Conservation (phyloP, 2,113 vertebrate species). For the Kryptolebias marmoratus region DNA sequence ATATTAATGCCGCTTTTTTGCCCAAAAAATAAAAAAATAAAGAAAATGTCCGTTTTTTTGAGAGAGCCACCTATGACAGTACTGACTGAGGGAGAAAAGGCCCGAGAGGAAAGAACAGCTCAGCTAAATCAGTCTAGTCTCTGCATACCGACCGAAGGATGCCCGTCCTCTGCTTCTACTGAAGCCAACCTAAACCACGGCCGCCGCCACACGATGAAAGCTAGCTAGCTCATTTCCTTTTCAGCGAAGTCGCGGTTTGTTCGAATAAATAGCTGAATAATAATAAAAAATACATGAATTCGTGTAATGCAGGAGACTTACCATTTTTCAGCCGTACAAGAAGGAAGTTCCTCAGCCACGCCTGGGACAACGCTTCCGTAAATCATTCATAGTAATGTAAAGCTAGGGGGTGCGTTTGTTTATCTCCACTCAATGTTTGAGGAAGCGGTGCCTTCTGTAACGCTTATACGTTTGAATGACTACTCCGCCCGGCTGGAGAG, state of each 20-base stretch:
- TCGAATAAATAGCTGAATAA: slow-evolving; percentile 10
- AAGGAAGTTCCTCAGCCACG: slow-evolving; percentile 83
- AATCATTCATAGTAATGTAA: slow-evolving; percentile 52
- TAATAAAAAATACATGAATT: background rate
- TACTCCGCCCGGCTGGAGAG: slow-evolving; percentile 10
- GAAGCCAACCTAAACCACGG: slow-evolving; percentile 8
- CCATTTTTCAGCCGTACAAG: slow-evolving; percentile 80
- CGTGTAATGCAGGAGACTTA: slow-evolving; percentile 51
- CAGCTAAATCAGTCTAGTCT: slow-evolving; percentile 38
- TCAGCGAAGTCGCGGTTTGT: background rate
- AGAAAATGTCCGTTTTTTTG: background rate
- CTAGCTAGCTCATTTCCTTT: background rate
- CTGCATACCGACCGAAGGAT: slow-evolving; percentile 50
- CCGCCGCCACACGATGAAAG: background rate
- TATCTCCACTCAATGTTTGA: accelerated
- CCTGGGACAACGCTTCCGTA: slow-evolving; percentile 78
- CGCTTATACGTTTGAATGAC: accelerated
- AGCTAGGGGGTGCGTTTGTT: slow-evolving; percentile 31
- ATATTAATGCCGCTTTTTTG: background rate
- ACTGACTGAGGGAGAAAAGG: background rate
- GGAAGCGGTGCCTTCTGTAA: background rate
- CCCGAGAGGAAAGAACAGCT: slow-evolving; percentile 35
- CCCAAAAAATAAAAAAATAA: background rate
- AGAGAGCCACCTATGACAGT: background rate
- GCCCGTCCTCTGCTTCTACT: slow-evolving; percentile 31